A percentile compares a stretch with the other conserved stretches of the same genome.
phyloP scores from a whole-genome alignment of 37 sponge, comb jelly and placozoan species.

The Beroe ovata region DNA sequence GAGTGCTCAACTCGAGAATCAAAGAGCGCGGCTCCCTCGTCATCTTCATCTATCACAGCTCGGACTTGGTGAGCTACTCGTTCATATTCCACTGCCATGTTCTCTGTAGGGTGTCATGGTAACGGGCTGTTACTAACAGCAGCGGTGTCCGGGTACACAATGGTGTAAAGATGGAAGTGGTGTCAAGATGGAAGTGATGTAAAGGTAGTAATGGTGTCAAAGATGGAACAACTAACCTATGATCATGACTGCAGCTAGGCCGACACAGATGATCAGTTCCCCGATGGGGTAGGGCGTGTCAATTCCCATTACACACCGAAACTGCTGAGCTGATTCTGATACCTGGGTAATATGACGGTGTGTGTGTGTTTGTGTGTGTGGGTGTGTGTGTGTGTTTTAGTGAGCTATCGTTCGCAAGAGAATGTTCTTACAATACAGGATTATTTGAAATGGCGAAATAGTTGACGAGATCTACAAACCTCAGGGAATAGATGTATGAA shows the following conservation, averaged over 20 bases:
- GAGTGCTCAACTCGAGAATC: neutral
- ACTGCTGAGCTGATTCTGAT: neutral
- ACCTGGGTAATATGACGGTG: neutral
- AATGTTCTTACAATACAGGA: no score
- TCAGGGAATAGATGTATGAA: slow-evolving; percentile 65
- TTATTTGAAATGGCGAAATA: no score
- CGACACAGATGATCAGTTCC: slow-evolving; percentile 31
- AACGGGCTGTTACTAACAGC: no score
- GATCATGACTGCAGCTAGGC: neutral
- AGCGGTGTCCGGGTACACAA: no score
- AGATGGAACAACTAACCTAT: no score
- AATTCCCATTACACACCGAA: neutral
- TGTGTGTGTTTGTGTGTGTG: no score
- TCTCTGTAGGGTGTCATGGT: slow-evolving; percentile 16
- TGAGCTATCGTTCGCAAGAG: no score
- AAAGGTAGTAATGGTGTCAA: no score
- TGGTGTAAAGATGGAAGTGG: no score
- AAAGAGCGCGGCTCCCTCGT: slow-evolving; percentile 32
- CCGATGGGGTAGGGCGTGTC: slow-evolving; percentile 27
- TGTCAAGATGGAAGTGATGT: no score
- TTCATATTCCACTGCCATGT: slow-evolving; percentile 53
- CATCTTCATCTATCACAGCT: slow-evolving; percentile 13
- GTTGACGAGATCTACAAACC: no score
- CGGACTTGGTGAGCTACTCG: neutral
- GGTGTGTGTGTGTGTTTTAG: no score